A percentile compares a stretch with the other conserved stretches of the same genome.
phyloP scores from a whole-genome alignment of 2,113 vertebrate species.

The Charadrius vociferus region DNA sequence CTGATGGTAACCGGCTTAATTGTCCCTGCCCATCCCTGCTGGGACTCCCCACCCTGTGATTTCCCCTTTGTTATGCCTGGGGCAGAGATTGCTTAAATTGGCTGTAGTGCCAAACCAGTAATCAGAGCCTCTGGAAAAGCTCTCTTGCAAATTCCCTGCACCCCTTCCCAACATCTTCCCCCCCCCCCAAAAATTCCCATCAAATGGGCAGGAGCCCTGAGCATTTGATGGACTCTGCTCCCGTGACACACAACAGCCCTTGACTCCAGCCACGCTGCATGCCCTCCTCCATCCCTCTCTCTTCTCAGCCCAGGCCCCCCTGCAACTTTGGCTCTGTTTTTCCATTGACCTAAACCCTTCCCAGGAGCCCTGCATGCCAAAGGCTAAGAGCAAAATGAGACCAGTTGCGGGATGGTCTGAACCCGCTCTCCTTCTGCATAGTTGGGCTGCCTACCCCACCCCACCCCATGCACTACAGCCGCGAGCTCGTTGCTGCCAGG shows the following conservation, averaged over 20 bases:
- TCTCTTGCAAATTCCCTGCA: background rate
- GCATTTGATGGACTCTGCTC: background rate
- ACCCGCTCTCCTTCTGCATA: fast-evolving
- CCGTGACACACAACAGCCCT: background rate
- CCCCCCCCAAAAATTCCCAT: background rate
- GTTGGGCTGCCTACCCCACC: background rate
- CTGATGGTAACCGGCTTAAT: background rate
- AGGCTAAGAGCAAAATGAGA: background rate
- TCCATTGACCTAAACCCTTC: background rate
- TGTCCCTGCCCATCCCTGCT: background rate
- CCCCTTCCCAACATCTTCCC: background rate
- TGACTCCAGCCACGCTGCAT: background rate
- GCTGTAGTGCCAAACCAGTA: background rate
- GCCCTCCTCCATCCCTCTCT: background rate
- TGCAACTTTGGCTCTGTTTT: background rate
- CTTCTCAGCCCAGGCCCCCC: background rate
- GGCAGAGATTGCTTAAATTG: slow-evolving; percentile 40
- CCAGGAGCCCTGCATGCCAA: background rate
- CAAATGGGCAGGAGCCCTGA: too few species aligned
- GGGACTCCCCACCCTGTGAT: background rate
- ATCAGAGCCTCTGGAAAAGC: slow-evolving; percentile 21
- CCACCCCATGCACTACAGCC: fast-evolving
- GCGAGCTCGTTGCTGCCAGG: background rate
- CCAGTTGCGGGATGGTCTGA: background rate
- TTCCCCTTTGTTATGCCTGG: slow-evolving; percentile 22